phyloP scores from a whole-genome alignment of 2,888 invertebrate species.

The Rhimphoctona megacephalus region DNA sequence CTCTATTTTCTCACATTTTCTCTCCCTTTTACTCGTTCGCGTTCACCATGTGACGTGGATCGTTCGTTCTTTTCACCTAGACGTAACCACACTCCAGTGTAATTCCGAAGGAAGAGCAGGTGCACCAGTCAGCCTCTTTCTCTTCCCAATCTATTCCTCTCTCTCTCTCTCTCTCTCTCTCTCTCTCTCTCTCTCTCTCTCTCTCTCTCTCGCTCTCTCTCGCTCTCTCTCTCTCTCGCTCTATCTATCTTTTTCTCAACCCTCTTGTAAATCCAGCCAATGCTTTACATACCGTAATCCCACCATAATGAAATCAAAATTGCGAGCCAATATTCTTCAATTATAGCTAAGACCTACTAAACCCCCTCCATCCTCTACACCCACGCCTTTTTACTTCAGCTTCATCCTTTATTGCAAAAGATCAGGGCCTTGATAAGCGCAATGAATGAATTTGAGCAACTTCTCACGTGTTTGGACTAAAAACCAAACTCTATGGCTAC shows the following conservation, averaged over 20 bases:
- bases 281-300: background rate
- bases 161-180: background rate
- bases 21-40: background rate
- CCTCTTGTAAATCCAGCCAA: constrained; percentile 22
- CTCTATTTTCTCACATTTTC: constrained; percentile 6
- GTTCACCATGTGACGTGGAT: background rate
- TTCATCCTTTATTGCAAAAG: background rate
- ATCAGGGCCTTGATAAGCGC: background rate
- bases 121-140: constrained; percentile 11
- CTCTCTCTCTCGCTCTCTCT: background rate
- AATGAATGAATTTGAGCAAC: background rate
- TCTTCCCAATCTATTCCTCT: constrained; percentile 5
- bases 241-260: background rate
- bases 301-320: constrained; percentile 77
- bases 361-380: background rate
- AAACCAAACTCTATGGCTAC: background rate
- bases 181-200: too few relatives aligned
- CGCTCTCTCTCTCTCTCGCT: background rate
- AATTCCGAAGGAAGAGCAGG: constrained; percentile 51
- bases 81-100: constrained; percentile 28
- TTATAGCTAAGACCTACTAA: constrained; percentile 73
- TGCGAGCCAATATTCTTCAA: constrained; percentile 78
- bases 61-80: background rate
- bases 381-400: background rate
- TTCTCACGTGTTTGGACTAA: background rate